phyloP scores from a whole-genome alignment of 1,140 invertebrate species.

The Bradynema listronoti region DNA sequence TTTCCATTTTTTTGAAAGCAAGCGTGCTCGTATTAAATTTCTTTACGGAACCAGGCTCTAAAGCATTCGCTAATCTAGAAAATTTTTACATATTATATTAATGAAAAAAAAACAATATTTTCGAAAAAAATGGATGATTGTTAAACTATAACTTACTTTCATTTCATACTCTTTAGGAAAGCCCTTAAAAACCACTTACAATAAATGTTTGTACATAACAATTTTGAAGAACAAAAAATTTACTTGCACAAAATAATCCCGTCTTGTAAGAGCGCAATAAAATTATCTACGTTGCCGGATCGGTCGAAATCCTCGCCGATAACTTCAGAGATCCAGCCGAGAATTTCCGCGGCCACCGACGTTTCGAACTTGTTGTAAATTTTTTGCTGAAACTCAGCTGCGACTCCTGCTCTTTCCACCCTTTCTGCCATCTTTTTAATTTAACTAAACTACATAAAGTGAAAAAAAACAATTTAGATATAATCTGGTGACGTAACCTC shows the following conservation, averaged over 20 bases:
- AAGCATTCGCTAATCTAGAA: conserved; percentile 46
- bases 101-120: conserved; percentile 8
- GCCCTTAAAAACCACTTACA: not conserved
- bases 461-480: too few species aligned
- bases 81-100: conserved; percentile 3
- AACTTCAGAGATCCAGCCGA: conserved; percentile 35
- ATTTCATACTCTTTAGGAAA: too few species aligned
- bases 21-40: conserved; percentile 49
- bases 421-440: conserved; percentile 24
- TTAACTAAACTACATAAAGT: too few species aligned
- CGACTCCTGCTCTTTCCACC: conserved; percentile 49
- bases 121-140: conserved; percentile 4
- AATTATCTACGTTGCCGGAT: conserved; percentile 38
- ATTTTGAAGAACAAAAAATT: conserved; percentile 8
- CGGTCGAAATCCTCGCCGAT: conserved; percentile 32
- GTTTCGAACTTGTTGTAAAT: conserved; percentile 48
- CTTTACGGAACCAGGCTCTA: conserved; percentile 41
- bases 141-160: not conserved
- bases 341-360: conserved; percentile 38
- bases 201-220: not conserved
- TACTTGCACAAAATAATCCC: conserved; percentile 45
- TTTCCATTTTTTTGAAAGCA: conserved; percentile 57
- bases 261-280: conserved; percentile 41
- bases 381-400: conserved; percentile 51
- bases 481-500: too few species aligned